Conservation (phyloP, 2,113 vertebrate species). For the Marcusenius ussheri region DNA sequence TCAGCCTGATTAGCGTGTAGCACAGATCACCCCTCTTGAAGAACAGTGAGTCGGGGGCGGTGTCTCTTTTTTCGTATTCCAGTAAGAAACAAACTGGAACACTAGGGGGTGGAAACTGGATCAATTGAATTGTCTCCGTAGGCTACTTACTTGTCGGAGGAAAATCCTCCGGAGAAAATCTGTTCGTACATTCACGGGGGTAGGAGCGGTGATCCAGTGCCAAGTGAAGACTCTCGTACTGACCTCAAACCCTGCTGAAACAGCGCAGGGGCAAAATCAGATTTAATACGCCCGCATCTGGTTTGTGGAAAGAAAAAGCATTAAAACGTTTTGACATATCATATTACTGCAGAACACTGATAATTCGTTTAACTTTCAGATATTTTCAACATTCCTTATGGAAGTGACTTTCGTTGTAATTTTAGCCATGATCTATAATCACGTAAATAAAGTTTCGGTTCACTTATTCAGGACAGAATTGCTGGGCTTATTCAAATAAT, state of each 20-base stretch:
- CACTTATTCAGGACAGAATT: background rate
- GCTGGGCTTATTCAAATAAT: background rate
- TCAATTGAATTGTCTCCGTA: background rate
- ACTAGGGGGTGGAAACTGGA: background rate
- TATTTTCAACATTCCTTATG: background rate
- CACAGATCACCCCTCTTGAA: background rate
- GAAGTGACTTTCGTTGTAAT: background rate
- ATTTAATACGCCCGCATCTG: background rate
- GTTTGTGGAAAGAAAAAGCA: background rate
- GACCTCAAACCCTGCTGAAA: constrained; percentile 24
- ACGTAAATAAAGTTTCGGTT: background rate
- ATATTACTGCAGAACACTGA: background rate
- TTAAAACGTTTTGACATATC: background rate
- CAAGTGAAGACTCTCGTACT: background rate
- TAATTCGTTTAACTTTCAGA: background rate
- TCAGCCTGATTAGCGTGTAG: background rate
- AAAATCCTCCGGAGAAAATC: background rate
- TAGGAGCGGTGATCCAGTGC: background rate
- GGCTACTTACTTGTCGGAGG: constrained; percentile 1
- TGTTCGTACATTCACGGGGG: background rate
- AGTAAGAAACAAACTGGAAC: background rate
- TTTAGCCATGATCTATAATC: background rate
- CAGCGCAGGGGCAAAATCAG: constrained; percentile 27
- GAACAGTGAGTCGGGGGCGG: background rate
- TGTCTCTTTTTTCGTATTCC: background rate